phyloP scores from a whole-genome alignment of 2,113 vertebrate genomes.

The Pagrus major region DNA sequence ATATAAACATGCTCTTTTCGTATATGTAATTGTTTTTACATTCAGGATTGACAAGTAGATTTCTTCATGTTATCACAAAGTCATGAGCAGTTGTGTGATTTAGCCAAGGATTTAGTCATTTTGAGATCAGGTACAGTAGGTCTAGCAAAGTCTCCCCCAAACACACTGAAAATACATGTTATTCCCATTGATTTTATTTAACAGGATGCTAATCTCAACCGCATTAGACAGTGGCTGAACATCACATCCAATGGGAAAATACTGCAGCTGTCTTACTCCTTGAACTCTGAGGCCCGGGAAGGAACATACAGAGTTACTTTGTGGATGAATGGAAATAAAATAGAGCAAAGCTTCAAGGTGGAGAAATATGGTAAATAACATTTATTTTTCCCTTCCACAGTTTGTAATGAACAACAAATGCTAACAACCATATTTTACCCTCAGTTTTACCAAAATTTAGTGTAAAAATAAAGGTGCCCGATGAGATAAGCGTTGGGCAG shows the following conservation, averaged over 20 bases:
- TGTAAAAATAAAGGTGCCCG: slow-evolving; percentile 28
- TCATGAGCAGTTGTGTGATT: too few species aligned
- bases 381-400: background rate
- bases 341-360: slow-evolving; percentile 68
- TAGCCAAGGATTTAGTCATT: too few species aligned
- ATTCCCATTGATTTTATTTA: background rate
- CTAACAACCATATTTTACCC: slow-evolving; percentile 3
- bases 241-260: slow-evolving; percentile 59
- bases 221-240: slow-evolving; percentile 79
- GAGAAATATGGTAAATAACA: slow-evolving; percentile 75
- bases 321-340: background rate
- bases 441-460: slow-evolving; percentile 79
- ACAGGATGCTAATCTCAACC: slow-evolving; percentile 67
- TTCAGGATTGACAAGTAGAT: too few species aligned
- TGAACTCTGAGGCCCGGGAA: slow-evolving; percentile 76
- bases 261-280: slow-evolving; percentile 71
- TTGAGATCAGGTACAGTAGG: too few species aligned
- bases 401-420: background rate
- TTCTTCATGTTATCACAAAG: too few species aligned
- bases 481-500: slow-evolving; percentile 51
- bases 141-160: too few species aligned
- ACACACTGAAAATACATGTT: background rate
- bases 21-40: too few species aligned
- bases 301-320: slow-evolving; percentile 64
- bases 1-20: too few species aligned